Base-by-base conservation (phyloP, 2,113 vertebrate species). In the Vanacampus margaritifer region DNA sequence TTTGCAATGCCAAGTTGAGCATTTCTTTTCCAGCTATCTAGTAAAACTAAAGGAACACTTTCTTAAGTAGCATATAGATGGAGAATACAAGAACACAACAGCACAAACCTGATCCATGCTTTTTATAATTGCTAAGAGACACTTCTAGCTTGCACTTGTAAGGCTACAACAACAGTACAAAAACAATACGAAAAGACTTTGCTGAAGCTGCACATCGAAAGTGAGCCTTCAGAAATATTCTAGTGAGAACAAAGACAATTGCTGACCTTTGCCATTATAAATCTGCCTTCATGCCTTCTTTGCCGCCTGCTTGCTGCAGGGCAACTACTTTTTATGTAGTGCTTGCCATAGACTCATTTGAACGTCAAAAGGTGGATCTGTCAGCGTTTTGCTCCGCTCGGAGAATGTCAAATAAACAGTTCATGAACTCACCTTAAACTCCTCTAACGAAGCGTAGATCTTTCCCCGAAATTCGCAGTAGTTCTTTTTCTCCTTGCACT, bases 381-480 rank as follows among this genome's bases (percentile, higher is more conserved):
- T 86, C 86, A 87, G 86, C 85, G 79, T 50, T 87, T 78, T 65
- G 75, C 75, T 78, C 54, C 65, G 57, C 58, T 82, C 56, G 39
- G 50, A 68, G 63, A 67, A 68, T 72, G 74, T 85, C 75, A 84
- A 67, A 69, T 13, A 68, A 74, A 59, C 54, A 63, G 48, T 79
- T 76, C 81, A 81, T 68, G 45, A 64, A 64, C 95, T 98, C 91
- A 99, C 97, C 96, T 93, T 95, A 87, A 99, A 99, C 88, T 99
- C 97, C 81, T 98, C 94, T 45, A 99, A 89, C 6, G 93, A 94
- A 80, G 92, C 92, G 84, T 99, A 98, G 84, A 91, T 92, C 73
- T 95, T 95, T 66, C 94, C 97, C 60, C 97, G 91, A 74, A 98
- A 98, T 80, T 98, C 95, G 65, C 97, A 99, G 91, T 96, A 95